Evolutionary conservation across 2,113 vertebrate genomes (phyloP), one percentile per base, ranked within the genome.

Genomic region (Mesembrinibis cayennensis): DNA sequence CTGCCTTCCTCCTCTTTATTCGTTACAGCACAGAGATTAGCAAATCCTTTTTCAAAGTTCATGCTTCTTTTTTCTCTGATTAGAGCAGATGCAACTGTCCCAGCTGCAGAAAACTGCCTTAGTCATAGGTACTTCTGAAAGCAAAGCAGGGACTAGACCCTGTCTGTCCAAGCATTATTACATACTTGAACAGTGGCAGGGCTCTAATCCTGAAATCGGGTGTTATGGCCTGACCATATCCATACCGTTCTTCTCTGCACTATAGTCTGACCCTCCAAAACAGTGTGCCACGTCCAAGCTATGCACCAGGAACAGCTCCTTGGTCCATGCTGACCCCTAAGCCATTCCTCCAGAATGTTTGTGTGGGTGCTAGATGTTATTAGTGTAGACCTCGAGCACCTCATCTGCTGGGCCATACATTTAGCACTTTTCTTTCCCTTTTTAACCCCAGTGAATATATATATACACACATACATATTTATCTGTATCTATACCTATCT

Each of bases 201-300:
- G 38, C 9, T 89, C 50, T 32, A 10, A 73, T 30, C 34, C 50
- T 77, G 83, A 70, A 61, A 83, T 55, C 23, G n/a, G 13, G n/a
- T 36, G 9, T 56, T 22, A 44, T 8, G 23, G 40, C 38, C 49
- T 63, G 19, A 56, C 42, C 34, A 71, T 17, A 73, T 19, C 63
- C 36, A 34, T 42, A 26, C 21, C 0, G 0, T 16, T 61, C 23
- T 18, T 7, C 52, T n/a, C 55, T 49, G 22, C 32, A 38, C 45
- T 62, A 13, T 23, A 42, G 16, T n/a, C 13, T 55, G 47, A 29
- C 6, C 10, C 12, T 49, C 42, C n/a, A 29, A 77, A 87, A 22
- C n/a, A 47, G 30, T 5, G 10, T 56, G 45, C 23, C 40, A 66
- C 55, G 77, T 19, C 36, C 34, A 18, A 58, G 62, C 40, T 40